Base-by-base conservation (phyloP, 2,113 vertebrate genomes). In the Dromiciops gliroides region DNA sequence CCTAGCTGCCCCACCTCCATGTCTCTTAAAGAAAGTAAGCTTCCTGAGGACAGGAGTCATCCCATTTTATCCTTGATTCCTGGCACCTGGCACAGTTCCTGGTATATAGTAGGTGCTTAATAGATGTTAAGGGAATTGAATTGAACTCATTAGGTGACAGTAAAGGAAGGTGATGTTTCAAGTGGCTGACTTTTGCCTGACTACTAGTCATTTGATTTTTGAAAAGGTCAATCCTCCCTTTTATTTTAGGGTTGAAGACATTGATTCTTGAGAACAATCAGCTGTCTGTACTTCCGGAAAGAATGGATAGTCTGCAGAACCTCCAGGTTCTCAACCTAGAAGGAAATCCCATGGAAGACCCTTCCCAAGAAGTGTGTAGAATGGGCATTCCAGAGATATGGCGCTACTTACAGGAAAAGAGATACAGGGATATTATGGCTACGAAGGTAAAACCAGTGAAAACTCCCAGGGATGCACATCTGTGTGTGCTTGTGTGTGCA, bases 211-310 rank as follows among this genome's bases (percentile, higher is more conserved):
- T 75, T n/a, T 53, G 28, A n/a, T 95, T 92, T 92, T 22, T 44
- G 92, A 90, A 89, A 94, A 93, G 50, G 51, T 89, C 50, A 53
- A 92, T 25, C 28, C 49, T 90, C 89, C 11, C 51, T 90, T 93
- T 92, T 93, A 96, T 95, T 96, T 97, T 93, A 99, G 98, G 93
- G 75, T 95, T 98, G 97, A 96, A 96, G 94, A 97, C 98, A 88
- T 91, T 99, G 48, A 90, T 98, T 2, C 0, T 98, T 44, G 97
- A 98, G 51, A 97, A 97, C 92, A 98, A 98, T 89, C 93, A 95
- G 23, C 92, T 98, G 93, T 97, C 95, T 4, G 19, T 48, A 47
- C 95, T 98, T 51, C 98, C 98, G 0, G 24, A 97, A 51, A n/a
- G 98, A 26, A 26, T 99, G 92, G 98, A 98, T 49, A 90, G 2